A percentile compares a stretch with the other conserved stretches of the same genome.
Conservation (phyloP, 1,140 invertebrate species). For the Cydia amplana region DNA sequence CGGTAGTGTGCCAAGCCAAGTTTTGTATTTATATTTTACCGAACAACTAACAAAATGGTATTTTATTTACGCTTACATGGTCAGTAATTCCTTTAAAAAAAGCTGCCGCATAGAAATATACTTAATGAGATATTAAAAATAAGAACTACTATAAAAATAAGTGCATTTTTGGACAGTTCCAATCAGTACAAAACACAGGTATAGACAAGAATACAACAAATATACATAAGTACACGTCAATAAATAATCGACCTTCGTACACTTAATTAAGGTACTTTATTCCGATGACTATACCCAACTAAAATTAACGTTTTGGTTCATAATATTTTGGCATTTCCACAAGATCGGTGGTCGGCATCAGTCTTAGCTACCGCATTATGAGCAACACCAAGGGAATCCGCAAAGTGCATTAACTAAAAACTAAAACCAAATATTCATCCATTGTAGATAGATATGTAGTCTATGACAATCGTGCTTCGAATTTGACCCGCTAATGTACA, state of each 20-base stretch:
- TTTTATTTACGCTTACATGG: neutral
- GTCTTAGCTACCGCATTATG: constrained; percentile 47
- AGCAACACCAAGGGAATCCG: constrained; percentile 34
- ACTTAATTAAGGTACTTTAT: constrained; percentile 1
- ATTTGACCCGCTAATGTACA: no score
- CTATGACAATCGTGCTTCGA: no score
- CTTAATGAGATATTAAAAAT: constrained; percentile 39
- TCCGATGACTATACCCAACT: constrained; percentile 35
- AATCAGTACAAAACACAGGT: constrained; percentile 18
- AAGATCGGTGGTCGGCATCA: constrained; percentile 48
- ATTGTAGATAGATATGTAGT: no score
- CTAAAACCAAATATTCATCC: neutral
- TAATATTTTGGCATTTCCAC: constrained; percentile 53
- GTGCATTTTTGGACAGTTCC: constrained; percentile 27
- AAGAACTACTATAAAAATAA: constrained; percentile 39
- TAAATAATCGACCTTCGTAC: neutral
- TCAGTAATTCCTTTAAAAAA: neutral
- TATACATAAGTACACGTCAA: constrained; percentile 15
- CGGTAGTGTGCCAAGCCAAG: no score
- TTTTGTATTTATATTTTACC: neutral
- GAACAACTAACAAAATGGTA: neutral
- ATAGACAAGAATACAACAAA: constrained; percentile 5
- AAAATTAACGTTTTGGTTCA: constrained; percentile 52
- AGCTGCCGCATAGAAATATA: neutral
- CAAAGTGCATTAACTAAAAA: constrained; percentile 15